Evolutionary conservation across 2,888 invertebrate genomes (phyloP), one percentile per base, ranked within the genome.

Genomic region (Archips xylosteana): DNA sequence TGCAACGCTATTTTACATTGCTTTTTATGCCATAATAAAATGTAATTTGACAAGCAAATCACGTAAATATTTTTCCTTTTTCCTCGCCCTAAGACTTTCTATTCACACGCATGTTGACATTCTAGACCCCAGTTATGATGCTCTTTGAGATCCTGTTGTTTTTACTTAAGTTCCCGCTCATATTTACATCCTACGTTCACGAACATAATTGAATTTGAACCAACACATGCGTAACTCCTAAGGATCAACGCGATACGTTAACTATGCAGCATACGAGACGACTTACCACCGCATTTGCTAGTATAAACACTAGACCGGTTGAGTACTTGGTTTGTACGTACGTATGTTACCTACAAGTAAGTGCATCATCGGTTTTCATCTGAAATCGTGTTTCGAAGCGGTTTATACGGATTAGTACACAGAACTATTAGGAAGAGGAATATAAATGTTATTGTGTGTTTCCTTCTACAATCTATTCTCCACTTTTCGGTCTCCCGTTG

Each of bases 151-250:
- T 12, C 57, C 54, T 15, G 32, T 32, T 57, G 57, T 32, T 57
- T 57, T 32, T 32, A 23, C 12, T 9, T 10, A 12, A 32, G 32
- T 12, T 57, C 32, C 23, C 54, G 9, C 9, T 54, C 57, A 57
- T 57, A 59, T 51, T 51, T 49, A 23, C 51, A 5, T 71, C 13
- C 49, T 49, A 34, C 8, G n/a, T 47, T 62, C 45, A 67, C 67
- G 47, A 3, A 67, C 62, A 62, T 63, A 67, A 68, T 72, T 72
- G 62, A 72, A 68, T 72, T 36, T 67, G 67, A 68, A 72, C 67
- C 67, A 54, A 57, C 45, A 67, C 23, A 54, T 23, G 23, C 23
- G 54, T 54, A 62, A 61, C 49, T 51, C 62, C 61, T 49, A 23
- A 34, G 72, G 67, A 72, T 72, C 54, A 47, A 23, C 36, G 23